A percentile compares a stretch with the other conserved stretches of the same genome.
These are phyloP conservation scores for Columba guinea DNA, from an alignment of 2,797 vertebrate species.

Conservation along the genomic window DNA sequence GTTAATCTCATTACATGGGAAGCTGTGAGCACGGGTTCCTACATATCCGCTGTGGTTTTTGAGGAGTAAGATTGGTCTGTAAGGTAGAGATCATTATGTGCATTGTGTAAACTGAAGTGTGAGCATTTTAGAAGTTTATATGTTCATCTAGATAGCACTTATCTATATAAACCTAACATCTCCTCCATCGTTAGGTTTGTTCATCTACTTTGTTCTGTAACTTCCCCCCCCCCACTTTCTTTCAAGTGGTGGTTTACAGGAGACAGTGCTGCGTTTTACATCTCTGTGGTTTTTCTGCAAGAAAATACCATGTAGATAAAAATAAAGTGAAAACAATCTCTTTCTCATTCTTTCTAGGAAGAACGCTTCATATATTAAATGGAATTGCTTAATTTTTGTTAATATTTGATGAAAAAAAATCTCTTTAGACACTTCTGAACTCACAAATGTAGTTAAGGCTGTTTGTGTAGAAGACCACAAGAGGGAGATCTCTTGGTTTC, in stretches of 20 bases:
- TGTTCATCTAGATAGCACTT: slow-evolving; percentile 75
- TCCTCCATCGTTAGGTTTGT: slow-evolving; percentile 67
- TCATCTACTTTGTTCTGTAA: slow-evolving; percentile 73
- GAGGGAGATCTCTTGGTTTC: slow-evolving; percentile 24
- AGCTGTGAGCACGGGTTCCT: slow-evolving; percentile 70
- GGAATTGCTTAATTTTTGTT: slow-evolving; percentile 29
- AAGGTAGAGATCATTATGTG: slow-evolving; percentile 70
- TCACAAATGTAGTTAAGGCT: neutral
- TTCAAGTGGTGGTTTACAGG: slow-evolving; percentile 54
- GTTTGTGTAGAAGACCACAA: slow-evolving; percentile 46
- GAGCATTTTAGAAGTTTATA: slow-evolving; percentile 71
- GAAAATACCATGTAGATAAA: slow-evolving; percentile 74
- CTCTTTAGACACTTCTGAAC: neutral
- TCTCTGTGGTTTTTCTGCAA: slow-evolving; percentile 73
- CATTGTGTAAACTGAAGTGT: slow-evolving; percentile 73
- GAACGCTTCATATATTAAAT: slow-evolving; percentile 9
- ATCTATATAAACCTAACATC: slow-evolving; percentile 26
- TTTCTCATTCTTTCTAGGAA: slow-evolving; percentile 69
- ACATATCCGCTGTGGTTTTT: slow-evolving; percentile 62
- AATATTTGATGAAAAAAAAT: neutral
- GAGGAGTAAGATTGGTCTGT: slow-evolving; percentile 67
- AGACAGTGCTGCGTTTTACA: slow-evolving; percentile 65
- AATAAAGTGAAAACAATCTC: slow-evolving; percentile 76
- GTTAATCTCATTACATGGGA: slow-evolving; percentile 73
- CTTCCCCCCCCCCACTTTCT: slow-evolving; percentile 45